Conservation (phyloP, 1,140 invertebrate species). For the fruit fly (Drosophila melanogaster) region Release_6_plus_ISO1_MT NC_004354.4:19882001-19882500, state of each 20-base stretch:
- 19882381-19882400: conserved; percentile 3
- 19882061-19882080: conserved; percentile 71
- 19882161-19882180: conserved; percentile 58
- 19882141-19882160: conserved; percentile 6
- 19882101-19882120: conserved; percentile 26
- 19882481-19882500: too few species aligned
- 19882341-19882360: conserved; percentile 38
- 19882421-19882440: background rate
- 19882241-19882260: background rate
- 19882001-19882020: conserved; percentile 18
- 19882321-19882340: conserved; percentile 43
- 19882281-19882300: conserved; percentile 63
- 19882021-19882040: background rate
- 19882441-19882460: background rate
- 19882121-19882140: conserved; percentile 1
- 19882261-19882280: conserved; percentile 46
- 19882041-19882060: background rate
- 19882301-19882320: conserved; percentile 51
- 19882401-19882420: background rate
- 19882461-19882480: too few species aligned
- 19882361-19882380: background rate
- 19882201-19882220: conserved; percentile 45
- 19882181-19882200: conserved; percentile 65
- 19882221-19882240: conserved; percentile 62
- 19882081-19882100: conserved; percentile 45